phyloP scores from a whole-genome alignment of 2,888 invertebrate genomes.

The Nomada fucata region DNA sequence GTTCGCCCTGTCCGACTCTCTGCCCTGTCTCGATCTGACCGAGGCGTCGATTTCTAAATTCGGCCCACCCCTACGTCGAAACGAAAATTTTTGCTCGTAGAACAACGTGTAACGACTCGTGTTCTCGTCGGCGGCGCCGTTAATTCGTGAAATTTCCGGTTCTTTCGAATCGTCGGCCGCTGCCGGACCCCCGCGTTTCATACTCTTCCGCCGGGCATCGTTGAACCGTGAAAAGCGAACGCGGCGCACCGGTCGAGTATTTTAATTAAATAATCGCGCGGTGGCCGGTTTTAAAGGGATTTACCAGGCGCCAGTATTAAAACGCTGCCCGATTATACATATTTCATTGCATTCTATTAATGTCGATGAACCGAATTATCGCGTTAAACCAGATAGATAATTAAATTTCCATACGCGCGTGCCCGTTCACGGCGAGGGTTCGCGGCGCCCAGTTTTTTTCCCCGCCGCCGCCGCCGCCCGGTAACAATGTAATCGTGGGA shows the following conservation, averaged over 20 bases:
- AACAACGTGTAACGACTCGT: not conserved
- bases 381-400: conserved; percentile 68
- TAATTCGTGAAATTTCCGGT: conserved; percentile 12
- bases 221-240: conserved; percentile 60
- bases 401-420: conserved; percentile 66
- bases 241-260: conserved; percentile 37
- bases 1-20: not conserved
- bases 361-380: conserved; percentile 66
- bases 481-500: conserved; percentile 53
- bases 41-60: conserved; percentile 8
- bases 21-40: not conserved
- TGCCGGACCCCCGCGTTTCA: conserved; percentile 45
- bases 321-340: conserved; percentile 43
- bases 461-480: conserved; percentile 18
- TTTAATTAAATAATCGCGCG: conserved; percentile 70
- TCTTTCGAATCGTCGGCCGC: conserved; percentile 32
- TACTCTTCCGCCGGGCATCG: conserved; percentile 53
- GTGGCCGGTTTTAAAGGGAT: conserved; percentile 63
- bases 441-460: conserved; percentile 29
- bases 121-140: not conserved
- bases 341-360: conserved; percentile 68
- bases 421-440: conserved; percentile 7
- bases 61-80: not conserved
- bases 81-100: not conserved
- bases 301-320: conserved; percentile 64